Percentiles rank a stretch among this genome's conserved stretches.
Evolutionary conservation across 2,888 invertebrate genomes (phyloP).

Genomic region (Dolichopus griseipennis): DNA sequence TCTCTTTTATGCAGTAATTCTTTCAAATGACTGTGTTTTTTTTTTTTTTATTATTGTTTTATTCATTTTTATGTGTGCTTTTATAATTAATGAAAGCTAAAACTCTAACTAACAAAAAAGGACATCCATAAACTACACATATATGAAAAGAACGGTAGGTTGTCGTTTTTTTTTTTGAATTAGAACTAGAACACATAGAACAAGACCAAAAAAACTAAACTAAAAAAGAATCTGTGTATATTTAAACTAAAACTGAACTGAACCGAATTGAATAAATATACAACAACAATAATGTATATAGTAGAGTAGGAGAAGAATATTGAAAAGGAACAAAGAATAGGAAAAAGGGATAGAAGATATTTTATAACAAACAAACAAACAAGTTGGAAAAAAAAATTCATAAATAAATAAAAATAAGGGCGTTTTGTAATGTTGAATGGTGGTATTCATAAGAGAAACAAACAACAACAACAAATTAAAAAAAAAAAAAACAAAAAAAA

Average conservation of each 20-base stretch:
- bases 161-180: no score
- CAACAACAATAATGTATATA: background rate
- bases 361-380: no score
- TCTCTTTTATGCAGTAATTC: background rate
- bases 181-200: no score
- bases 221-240: background rate
- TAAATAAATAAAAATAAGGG: background rate
- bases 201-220: no score
- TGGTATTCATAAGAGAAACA: background rate
- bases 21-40: background rate
- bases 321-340: background rate
- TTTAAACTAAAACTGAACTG: background rate
- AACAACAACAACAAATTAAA: background rate
- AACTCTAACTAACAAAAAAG: conserved; percentile 4
- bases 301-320: background rate
- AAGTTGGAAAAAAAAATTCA: background rate
- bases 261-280: background rate
- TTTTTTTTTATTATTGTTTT: background rate
- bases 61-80: background rate
- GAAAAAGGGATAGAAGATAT: background rate
- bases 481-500: background rate
- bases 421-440: background rate
- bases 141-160: no score
- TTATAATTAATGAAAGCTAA: background rate
- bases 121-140: background rate